phyloP scores from a whole-genome alignment of 1,140 invertebrate genomes.

The Catajapyx aquilonaris region DNA sequence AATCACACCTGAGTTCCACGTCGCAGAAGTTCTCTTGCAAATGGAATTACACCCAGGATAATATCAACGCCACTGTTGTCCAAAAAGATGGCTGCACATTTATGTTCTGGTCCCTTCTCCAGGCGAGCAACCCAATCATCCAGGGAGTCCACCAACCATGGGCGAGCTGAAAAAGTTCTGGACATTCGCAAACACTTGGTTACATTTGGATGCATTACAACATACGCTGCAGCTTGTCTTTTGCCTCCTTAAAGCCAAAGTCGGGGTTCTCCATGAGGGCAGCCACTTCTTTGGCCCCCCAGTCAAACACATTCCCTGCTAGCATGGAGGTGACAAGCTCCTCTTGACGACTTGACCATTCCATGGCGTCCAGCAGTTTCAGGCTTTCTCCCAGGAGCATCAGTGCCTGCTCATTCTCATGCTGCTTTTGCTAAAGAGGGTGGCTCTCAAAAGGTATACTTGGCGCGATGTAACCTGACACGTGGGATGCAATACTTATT shows the following conservation, averaged over 20 bases:
- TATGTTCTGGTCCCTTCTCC: conserved; percentile 39
- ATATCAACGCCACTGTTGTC: conserved; percentile 93
- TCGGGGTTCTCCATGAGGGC: conserved; percentile 49
- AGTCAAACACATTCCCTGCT: conserved; percentile 89
- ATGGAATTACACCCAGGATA: conserved; percentile 75
- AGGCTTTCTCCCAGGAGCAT: conserved; percentile 27
- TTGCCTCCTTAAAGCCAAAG: conserved; percentile 64
- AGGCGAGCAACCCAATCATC: conserved; percentile 61
- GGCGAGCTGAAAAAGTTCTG: conserved; percentile 35
- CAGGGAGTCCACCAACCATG: conserved; percentile 78
- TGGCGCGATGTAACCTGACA: too few species aligned
- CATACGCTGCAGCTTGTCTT: conserved; percentile 42
- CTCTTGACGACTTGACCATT: conserved; percentile 27
- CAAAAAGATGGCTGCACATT: conserved; percentile 79
- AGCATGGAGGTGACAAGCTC: conserved; percentile 35
- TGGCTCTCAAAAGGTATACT: too few species aligned
- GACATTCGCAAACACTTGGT: conserved; percentile 3
- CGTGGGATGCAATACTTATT: too few species aligned
- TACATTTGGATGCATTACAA: too few species aligned
- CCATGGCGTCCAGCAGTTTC: conserved; percentile 27
- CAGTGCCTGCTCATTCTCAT: conserved; percentile 42
- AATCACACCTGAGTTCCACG: conserved; percentile 53
- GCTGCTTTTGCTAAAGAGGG: conserved; percentile 40
- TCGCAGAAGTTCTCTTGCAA: conserved; percentile 60
- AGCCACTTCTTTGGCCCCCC: conserved; percentile 77